phyloP scores from a whole-genome alignment of 2,888 invertebrate genomes.

The Noctua janthe region DNA sequence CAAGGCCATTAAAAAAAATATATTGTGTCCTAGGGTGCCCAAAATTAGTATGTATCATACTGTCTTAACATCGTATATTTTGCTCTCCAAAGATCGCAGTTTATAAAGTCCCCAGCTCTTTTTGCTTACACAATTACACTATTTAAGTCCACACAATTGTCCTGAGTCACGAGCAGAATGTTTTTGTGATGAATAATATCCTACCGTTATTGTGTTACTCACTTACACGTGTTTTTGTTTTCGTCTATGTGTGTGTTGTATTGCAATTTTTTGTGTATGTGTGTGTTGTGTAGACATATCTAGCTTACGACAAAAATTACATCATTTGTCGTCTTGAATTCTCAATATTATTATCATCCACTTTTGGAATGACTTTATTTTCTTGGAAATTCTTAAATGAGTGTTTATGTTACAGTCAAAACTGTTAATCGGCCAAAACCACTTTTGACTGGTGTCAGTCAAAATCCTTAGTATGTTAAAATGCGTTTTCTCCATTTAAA shows the following conservation, averaged over 20 bases:
- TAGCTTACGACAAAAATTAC: constrained; percentile 32
- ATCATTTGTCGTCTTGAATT: constrained; percentile 19
- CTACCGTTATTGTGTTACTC: constrained; percentile 58
- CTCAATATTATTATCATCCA: not conserved
- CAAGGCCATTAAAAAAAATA: too few relatives aligned
- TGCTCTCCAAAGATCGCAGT: not conserved
- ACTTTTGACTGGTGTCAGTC: too few relatives aligned
- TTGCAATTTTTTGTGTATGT: constrained; percentile 46
- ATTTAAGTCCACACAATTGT: constrained; percentile 53
- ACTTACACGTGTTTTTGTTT: constrained; percentile 58
- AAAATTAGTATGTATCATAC: not conserved
- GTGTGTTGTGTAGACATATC: constrained; percentile 58
- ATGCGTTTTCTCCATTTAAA: too few relatives aligned
- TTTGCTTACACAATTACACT: constrained; percentile 40
- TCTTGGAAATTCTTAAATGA: not conserved
- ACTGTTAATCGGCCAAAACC: too few relatives aligned
- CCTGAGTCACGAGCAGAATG: constrained; percentile 64
- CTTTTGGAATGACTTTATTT: not conserved
- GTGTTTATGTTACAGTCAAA: not conserved
- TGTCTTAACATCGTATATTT: not conserved
- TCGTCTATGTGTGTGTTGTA: constrained; percentile 55
- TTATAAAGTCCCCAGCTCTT: constrained; percentile 1
- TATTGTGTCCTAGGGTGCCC: too few relatives aligned
- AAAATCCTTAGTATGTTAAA: too few relatives aligned
- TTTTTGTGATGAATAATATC: constrained; percentile 59